Evolutionary conservation across 2,113 vertebrate species (phyloP).

Genomic region (Chrysochloris asiatica): DNA sequence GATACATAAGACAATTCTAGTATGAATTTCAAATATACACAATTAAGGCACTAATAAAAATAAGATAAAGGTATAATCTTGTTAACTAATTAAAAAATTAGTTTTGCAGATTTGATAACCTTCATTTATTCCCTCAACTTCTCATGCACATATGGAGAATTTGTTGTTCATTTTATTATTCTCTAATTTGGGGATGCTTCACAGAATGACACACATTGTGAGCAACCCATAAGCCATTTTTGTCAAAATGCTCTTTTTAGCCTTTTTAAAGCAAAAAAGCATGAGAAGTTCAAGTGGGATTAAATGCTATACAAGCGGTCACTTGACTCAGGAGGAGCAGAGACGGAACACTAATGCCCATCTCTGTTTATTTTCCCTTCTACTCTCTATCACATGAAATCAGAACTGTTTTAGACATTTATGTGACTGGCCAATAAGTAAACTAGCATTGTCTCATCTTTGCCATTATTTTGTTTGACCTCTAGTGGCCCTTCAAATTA

Average conservation of each 20-base stretch:
- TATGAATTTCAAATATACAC: not conserved
- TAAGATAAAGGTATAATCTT: not conserved
- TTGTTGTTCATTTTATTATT: not conserved
- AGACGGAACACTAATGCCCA: not conserved
- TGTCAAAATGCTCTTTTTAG: not conserved
- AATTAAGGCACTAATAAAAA: constrained; percentile 9
- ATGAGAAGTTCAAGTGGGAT: not conserved
- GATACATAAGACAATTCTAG: not conserved
- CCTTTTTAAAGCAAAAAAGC: not conserved
- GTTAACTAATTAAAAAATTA: not conserved
- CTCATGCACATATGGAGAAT: not conserved
- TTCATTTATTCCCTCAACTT: not conserved
- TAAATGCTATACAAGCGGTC: not conserved
- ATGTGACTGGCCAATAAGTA: not conserved
- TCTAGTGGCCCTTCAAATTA: not conserved
- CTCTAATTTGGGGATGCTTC: not conserved
- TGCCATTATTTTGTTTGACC: not conserved
- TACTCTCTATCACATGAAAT: not conserved
- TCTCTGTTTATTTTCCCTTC: not conserved
- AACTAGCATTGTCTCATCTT: not conserved
- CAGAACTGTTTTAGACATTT: not conserved
- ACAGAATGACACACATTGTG: not conserved
- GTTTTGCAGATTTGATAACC: not conserved
- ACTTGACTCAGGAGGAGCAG: not conserved
- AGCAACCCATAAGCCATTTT: not conserved